Conservation (phyloP, 2,113 vertebrate genomes). For the Nycticryphes semicollaris region DNA sequence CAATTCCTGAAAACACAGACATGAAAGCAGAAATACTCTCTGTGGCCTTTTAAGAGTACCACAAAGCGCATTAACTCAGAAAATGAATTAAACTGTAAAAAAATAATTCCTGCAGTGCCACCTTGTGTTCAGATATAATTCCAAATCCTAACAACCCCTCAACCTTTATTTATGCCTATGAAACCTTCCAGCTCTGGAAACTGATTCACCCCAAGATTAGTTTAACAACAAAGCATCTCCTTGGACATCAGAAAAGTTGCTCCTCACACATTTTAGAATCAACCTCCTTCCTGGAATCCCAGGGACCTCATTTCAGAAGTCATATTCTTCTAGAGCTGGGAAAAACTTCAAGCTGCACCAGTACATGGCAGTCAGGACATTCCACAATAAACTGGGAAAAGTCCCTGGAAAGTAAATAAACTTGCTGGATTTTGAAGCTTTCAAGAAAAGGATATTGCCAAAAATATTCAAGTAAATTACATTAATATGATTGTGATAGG, state of each 20-base stretch:
- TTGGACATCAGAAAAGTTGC: background rate
- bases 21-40: background rate
- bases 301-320: background rate
- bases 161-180: background rate
- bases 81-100: background rate
- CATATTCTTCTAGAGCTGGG: background rate
- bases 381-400: background rate
- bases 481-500: background rate
- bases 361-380: background rate
- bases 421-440: background rate
- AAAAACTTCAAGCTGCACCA: background rate
- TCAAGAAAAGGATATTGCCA: background rate
- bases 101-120: constrained; percentile 56
- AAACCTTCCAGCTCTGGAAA: background rate
- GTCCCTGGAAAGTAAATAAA: background rate
- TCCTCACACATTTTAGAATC: background rate
- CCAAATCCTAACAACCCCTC: background rate
- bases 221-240: background rate
- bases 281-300: background rate
- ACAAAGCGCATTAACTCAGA: background rate
- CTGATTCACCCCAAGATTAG: background rate
- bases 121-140: constrained; percentile 47
- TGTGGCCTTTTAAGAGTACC: background rate
- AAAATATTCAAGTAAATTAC: background rate
- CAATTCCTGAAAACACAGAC: background rate